A percentile compares a stretch with the other conserved stretches of the same genome.
Evolutionary conservation across 2,113 vertebrate genomes (phyloP).

Genomic region (Serilophus lunatus): DNA sequence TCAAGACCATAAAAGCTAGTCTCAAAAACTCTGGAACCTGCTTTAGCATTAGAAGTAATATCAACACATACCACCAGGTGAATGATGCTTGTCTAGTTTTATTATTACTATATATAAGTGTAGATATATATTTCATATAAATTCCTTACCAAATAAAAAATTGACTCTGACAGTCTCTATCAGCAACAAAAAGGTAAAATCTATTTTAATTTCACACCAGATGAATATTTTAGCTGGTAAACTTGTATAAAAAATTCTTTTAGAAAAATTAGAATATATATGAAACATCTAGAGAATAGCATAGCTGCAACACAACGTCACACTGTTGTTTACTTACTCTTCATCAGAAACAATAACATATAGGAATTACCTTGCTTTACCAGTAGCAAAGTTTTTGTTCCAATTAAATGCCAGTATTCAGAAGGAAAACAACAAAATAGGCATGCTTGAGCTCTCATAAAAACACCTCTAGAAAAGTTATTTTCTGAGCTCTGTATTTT

Average conservation of each 20-base stretch:
- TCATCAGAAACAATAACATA: background rate
- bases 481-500: background rate
- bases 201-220: background rate
- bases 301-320: background rate
- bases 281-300: background rate
- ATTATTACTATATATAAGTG: background rate
- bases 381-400: background rate
- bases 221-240: background rate
- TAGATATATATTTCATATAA: background rate
- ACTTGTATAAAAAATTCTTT: background rate
- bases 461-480: background rate
- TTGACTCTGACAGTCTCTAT: background rate
- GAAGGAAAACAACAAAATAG: background rate
- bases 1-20: constrained; percentile 7
- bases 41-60: background rate
- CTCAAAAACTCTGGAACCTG: background rate
- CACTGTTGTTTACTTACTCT: background rate
- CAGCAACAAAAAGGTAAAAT: background rate
- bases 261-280: background rate
- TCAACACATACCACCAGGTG: background rate
- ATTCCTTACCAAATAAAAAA: background rate
- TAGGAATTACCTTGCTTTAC: background rate
- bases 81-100: background rate
- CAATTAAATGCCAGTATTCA: background rate
- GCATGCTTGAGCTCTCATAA: background rate